Evolutionary conservation across 2,113 vertebrate species (phyloP).

Genomic region (Rhinichthys klamathensis): DNA sequence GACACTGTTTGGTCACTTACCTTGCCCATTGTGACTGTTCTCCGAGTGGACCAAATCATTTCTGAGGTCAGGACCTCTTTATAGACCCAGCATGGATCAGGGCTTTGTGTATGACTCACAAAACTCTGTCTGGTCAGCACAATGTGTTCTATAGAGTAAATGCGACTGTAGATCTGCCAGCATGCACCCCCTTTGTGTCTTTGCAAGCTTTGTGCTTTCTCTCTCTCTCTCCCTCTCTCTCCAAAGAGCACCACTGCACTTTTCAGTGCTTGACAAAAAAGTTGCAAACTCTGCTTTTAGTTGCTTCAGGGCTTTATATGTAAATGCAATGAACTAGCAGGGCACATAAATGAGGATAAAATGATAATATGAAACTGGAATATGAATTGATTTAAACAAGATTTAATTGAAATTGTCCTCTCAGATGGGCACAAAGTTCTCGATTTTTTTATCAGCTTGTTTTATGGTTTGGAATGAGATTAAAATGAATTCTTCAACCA

Average conservation of each 20-base stretch:
- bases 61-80: constrained; percentile 67
- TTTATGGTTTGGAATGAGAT: constrained; percentile 16
- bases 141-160: constrained; percentile 60
- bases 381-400: background rate
- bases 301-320: constrained; percentile 28
- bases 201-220: constrained; percentile 60
- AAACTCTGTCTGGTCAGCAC: constrained; percentile 74
- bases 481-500: constrained; percentile 11
- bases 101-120: constrained; percentile 67
- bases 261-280: constrained; percentile 66
- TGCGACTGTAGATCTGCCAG: constrained; percentile 61
- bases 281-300: constrained; percentile 69
- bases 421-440: background rate
- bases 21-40: constrained; percentile 74
- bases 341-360: background rate
- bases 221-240: constrained; percentile 30
- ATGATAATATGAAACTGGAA: background rate
- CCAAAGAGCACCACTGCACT: constrained; percentile 71
- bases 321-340: constrained; percentile 11
- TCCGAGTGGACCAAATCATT: constrained; percentile 57
- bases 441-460: background rate
- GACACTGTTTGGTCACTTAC: constrained; percentile 63
- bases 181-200: constrained; percentile 67
- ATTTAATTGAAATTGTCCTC: background rate
- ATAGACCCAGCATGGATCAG: constrained; percentile 70